These are phyloP conservation scores for Glaucidium brasilianum DNA, from an alignment of 2,113 vertebrate genomes.

Conservation along the genomic window DNA sequence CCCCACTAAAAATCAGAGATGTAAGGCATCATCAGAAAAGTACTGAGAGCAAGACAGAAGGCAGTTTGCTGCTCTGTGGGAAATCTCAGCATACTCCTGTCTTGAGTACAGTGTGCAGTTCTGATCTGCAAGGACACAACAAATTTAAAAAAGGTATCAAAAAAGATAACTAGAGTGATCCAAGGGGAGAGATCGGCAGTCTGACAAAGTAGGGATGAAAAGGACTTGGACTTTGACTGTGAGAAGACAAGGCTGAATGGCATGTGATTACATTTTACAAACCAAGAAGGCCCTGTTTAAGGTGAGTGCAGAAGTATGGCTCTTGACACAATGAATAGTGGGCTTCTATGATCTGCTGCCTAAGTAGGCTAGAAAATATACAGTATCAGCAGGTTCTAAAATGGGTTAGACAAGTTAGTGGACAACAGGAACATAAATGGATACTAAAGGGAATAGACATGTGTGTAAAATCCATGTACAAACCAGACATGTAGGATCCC, in stretches of 20 bases:
- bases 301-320: not conserved
- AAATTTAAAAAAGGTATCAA: not conserved
- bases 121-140: not conserved
- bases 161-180: not conserved
- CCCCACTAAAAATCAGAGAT: not conserved
- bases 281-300: not conserved
- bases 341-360: not conserved
- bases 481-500: not conserved
- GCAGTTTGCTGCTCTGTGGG: not conserved
- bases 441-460: not conserved
- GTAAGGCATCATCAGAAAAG: not conserved
- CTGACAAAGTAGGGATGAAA: not conserved
- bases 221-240: not conserved
- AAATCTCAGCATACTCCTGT: not conserved
- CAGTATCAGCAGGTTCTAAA: not conserved
- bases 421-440: not conserved
- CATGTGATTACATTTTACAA: not conserved
- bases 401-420: not conserved
- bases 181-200: not conserved
- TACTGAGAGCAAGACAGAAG: not conserved
- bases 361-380: not conserved
- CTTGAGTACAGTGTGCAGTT: not conserved
- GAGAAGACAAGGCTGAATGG: not conserved
- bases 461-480: not conserved
- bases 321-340: not conserved